Conservation (phyloP, 2,113 vertebrate genomes). For the Pholis gunnellus region DNA sequence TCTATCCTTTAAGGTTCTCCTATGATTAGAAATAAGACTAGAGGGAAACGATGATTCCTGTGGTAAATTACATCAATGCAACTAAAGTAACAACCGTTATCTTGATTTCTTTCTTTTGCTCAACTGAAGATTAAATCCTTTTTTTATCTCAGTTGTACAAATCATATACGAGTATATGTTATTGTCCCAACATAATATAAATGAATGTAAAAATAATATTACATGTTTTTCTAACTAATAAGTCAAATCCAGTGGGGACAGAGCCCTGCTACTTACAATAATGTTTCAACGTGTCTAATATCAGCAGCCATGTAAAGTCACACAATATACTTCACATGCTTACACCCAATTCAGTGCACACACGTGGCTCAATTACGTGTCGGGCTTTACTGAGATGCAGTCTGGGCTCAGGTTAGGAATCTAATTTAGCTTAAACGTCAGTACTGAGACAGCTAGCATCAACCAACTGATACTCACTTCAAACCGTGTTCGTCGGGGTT, state of each 20-base stretch:
- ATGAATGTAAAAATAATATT: not conserved
- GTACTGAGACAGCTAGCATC: not conserved
- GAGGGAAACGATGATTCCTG: not conserved
- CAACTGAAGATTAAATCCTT: not conserved
- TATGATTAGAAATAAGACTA: not conserved
- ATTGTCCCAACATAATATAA: not conserved
- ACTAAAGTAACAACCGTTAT: not conserved
- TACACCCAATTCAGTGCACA: not conserved
- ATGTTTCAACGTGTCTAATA: too few species aligned
- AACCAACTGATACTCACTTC: conserved; percentile 86
- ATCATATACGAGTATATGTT: too few species aligned
- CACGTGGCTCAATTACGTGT: not conserved
- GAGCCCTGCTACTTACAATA: not conserved
- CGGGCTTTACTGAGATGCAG: not conserved
- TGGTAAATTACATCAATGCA: not conserved
- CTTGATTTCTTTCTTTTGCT: not conserved
- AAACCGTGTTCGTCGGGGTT: conserved; percentile 89
- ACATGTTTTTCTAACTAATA: not conserved
- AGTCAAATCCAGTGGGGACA: not conserved
- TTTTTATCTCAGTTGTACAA: too few species aligned
- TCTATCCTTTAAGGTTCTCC: not conserved
- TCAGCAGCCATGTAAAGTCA: not conserved
- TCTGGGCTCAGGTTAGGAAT: not conserved
- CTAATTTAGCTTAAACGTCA: not conserved
- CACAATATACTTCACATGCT: not conserved